Base-by-base conservation (phyloP, 30 jellyfish, hydroid and myxozoan genomes). In the Nemopilema nomurai region DNA sequence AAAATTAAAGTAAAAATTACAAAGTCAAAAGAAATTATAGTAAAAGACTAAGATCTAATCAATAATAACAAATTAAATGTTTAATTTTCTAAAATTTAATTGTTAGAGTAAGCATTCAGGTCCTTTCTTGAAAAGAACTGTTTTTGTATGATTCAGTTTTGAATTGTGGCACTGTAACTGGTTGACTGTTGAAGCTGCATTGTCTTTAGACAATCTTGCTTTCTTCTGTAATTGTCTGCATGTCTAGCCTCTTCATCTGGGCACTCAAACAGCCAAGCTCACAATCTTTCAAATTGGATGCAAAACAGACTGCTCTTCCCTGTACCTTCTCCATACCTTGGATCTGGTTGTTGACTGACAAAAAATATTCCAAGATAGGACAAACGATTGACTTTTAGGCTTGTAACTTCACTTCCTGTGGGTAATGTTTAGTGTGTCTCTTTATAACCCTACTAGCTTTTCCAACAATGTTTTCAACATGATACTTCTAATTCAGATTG, bases 401-500 rank as follows among this genome's bases (percentile, higher is more conserved):
- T 80, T 71, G 84, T n/a, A n/a, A n/a, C n/a, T n/a, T n/a, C n/a
- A n/a, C n/a, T n/a, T n/a, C n/a, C n/a, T n/a, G n/a, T n/a, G n/a
- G n/a, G n/a, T n/a, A n/a, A n/a, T n/a, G n/a, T n/a, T n/a, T n/a
- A n/a, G n/a, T n/a, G n/a, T n/a, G n/a, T n/a, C n/a, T n/a, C n/a
- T n/a, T n/a, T n/a, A n/a, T n/a, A n/a, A n/a, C n/a, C n/a, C n/a
- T n/a, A n/a, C n/a, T n/a, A n/a, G n/a, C n/a, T n/a, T n/a, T 66
- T 49, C 90, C 84, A 80, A 23, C 62, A 78, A 62, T 78, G 82
- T 78, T 78, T 62, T 75, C 88, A 22, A 66, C 90, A 63, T 77
- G 87, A 80, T 80, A 80, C 82, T 80, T 80, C 83, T 84, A 62
- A 80, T 80, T 80, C 90, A 81, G 90, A 81, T 81, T 26, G 21